phyloP scores from a whole-genome alignment of 2,888 invertebrate genomes.

The Noctua fimbriata region DNA sequence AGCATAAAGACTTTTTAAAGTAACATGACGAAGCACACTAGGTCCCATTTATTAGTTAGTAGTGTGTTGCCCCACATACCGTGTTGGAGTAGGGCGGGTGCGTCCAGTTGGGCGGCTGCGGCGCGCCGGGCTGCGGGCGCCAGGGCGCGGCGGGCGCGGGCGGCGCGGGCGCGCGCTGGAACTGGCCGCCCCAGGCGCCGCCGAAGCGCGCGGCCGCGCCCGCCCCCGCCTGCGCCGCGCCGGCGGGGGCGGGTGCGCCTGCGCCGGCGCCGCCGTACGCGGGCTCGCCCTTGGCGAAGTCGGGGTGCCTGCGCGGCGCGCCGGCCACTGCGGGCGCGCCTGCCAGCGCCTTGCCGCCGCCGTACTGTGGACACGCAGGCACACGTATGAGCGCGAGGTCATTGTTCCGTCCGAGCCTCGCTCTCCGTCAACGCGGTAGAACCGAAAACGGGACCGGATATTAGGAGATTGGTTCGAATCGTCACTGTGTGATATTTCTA shows the following conservation, averaged over 20 bases:
- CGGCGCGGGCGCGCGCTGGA: conserved; percentile 81
- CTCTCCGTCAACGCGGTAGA: conserved; percentile 14
- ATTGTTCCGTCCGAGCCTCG: conserved; percentile 23
- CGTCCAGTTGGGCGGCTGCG: conserved; percentile 81
- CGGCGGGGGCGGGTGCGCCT: conserved; percentile 63
- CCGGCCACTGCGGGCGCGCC: conserved; percentile 90
- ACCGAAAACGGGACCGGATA: neutral
- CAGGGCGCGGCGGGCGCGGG: conserved; percentile 79
- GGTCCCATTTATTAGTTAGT: neutral
- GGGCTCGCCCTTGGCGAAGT: conserved; percentile 74
- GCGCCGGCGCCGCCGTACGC: conserved; percentile 64
- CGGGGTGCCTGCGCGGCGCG: conserved; percentile 79
- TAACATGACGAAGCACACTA: neutral
- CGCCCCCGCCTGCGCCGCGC: conserved; percentile 64
- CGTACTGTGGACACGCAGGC: conserved; percentile 77
- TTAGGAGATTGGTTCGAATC: conserved; percentile 21
- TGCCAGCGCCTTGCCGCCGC: conserved; percentile 89
- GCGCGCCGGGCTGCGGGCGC: conserved; percentile 78
- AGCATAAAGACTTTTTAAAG: neutral
- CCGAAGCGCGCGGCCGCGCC: conserved; percentile 71
- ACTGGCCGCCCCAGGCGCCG: conserved; percentile 76
- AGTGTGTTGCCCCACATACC: conserved; percentile 18
- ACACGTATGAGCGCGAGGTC: conserved; percentile 32
- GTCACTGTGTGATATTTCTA: conserved; percentile 11
- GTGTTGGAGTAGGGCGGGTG: conserved; percentile 79